Base-by-base conservation (phyloP, 1,140 invertebrate species). In the Sipha flava region DNA sequence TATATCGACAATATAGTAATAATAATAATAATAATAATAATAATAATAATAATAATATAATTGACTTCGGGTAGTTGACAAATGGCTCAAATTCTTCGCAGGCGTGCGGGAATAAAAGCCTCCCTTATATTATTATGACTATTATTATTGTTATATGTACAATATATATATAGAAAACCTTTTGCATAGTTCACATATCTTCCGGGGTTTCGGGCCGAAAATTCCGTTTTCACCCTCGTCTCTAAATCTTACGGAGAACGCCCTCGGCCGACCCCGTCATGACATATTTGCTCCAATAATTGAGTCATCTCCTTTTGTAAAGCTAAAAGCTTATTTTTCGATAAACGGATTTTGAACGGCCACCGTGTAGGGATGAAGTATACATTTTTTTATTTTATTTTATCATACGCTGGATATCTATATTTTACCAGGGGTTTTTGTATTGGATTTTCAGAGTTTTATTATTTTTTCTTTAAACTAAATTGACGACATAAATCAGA, bases 101-200 rank as follows among this genome's bases (percentile, higher is more conserved):
- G 45, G 47, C 16, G 70, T 34, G 29, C 14, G 52, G 73, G 43
- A 77, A 77, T 77, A 54, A 77, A 57, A 16, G 52, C 14, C 23
- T 75, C 21, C 14, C 23, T 59, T 66, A 66, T 37, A 70, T 70
- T 40, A 64, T 59, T 31, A 59, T 59, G 16, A 59, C 29, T 57
- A 57, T 59, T 59, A 29, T 54, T 26, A 64, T 37, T 5, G 16
- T 29, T 7, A 37, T 66, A 12, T 40, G 37, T 40, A 14, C 0
- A 18, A 7, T 3, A 23, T 7, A 21, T 26, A 40, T 45, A 1
- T 16, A n/a, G 16, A 6, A 43, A 77, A 77, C 14, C 73, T 59
- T 77, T 59, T 77, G 73, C 73, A 77, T 77, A 77, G 73, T 77
- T 77, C 52, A 77, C 73, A 77, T 77, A 57, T 77, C 73, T 77